Percentiles rank a stretch among this genome's conserved stretches.
These are phyloP conservation scores for Caenorhabditis virilis DNA, from an alignment of 2,888 invertebrate genomes.

Conservation along the genomic window DNA sequence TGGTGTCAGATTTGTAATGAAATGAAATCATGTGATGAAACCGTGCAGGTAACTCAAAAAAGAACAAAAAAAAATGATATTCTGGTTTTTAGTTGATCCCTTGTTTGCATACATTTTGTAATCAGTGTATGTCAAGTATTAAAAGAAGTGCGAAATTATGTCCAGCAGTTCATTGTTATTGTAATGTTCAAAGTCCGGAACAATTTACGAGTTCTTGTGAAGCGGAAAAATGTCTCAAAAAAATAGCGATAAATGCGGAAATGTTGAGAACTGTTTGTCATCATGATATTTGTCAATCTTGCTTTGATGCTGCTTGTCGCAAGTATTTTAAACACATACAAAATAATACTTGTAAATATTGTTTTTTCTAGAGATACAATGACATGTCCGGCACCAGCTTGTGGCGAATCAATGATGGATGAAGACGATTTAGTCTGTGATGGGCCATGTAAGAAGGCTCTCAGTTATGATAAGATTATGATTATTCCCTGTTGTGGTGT, in stretches of 20 bases:
- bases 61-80: too few species aligned
- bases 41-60: neutral
- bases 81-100: constrained; percentile 46
- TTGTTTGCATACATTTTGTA: constrained; percentile 55
- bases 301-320: constrained; percentile 33
- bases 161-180: constrained; percentile 48
- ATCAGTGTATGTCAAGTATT: constrained; percentile 36
- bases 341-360: neutral
- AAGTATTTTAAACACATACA: constrained; percentile 8
- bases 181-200: constrained; percentile 26
- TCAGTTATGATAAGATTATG: constrained; percentile 27
- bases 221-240: constrained; percentile 28
- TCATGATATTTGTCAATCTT: constrained; percentile 48
- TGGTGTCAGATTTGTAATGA: constrained; percentile 11
- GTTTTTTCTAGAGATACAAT: constrained; percentile 31
- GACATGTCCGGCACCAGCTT: constrained; percentile 39
- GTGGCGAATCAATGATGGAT: constrained; percentile 35
- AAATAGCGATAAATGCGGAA: constrained; percentile 30
- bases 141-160: constrained; percentile 34
- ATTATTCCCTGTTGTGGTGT: constrained; percentile 46
- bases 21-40: neutral
- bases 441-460: constrained; percentile 35
- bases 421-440: constrained; percentile 48
- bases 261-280: constrained; percentile 42
- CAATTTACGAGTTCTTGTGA: constrained; percentile 38